These are phyloP conservation scores for Euplagia quadripunctaria DNA, from an alignment of 2,888 invertebrate genomes.

Conservation along the genomic window DNA sequence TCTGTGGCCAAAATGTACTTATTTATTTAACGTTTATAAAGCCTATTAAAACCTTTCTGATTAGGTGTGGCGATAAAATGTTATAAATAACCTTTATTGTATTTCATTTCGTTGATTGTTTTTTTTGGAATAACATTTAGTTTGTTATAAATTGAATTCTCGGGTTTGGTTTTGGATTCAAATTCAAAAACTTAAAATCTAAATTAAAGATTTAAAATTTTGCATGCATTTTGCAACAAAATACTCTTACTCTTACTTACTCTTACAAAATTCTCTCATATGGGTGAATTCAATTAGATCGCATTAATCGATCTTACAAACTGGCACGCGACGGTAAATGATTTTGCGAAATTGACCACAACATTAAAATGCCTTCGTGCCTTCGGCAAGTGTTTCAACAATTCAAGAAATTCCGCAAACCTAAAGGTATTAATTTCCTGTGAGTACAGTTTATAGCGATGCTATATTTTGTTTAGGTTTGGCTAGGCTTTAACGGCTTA, in stretches of 20 bases:
- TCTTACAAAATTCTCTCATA: too few species aligned
- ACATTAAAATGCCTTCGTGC: neutral
- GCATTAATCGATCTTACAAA: neutral
- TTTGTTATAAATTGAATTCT: too few species aligned
- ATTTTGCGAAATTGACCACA: neutral
- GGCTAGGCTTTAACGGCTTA: too few species aligned
- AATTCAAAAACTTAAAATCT: too few species aligned
- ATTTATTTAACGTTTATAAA: constrained; percentile 35
- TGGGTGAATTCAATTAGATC: neutral
- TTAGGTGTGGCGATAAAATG: constrained; percentile 48
- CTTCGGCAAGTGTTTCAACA: neutral
- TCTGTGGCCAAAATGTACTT: constrained; percentile 29
- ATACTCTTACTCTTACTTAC: too few species aligned
- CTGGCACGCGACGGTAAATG: neutral
- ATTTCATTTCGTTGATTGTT: neutral
- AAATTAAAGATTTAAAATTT: too few species aligned
- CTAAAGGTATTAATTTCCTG: neutral
- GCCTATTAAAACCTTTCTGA: constrained; percentile 56
- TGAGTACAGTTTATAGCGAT: too few species aligned
- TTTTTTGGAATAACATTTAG: too few species aligned
- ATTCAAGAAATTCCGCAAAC: neutral
- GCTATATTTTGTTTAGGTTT: too few species aligned
- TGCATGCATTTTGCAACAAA: too few species aligned
- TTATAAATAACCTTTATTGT: neutral
- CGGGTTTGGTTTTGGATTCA: too few species aligned